Evolutionary conservation across 2,888 invertebrate species (phyloP).

Genomic region (Invenusta paracnida): DNA sequence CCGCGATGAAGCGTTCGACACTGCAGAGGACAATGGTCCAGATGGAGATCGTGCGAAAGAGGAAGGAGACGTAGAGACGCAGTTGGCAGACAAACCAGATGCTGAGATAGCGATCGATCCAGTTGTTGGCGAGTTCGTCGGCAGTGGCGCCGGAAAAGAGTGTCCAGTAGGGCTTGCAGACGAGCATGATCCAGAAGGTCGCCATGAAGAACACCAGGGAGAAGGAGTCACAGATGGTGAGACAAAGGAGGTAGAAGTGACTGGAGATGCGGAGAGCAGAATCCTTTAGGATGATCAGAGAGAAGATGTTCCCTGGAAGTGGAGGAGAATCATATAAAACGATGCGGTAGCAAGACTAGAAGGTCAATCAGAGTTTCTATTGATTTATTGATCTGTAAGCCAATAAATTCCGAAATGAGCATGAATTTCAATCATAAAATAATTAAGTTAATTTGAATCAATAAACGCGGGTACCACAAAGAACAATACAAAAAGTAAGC

Average conservation of each 20-base stretch:
- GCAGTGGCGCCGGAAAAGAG: not conserved
- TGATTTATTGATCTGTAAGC: too few relatives aligned
- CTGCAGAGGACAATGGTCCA: conserved; percentile 33
- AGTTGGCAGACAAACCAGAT: not conserved
- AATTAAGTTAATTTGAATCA: too few relatives aligned
- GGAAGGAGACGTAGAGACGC: conserved; percentile 20
- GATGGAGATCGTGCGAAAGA: conserved; percentile 27
- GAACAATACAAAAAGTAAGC: too few relatives aligned
- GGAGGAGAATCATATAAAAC: too few relatives aligned
- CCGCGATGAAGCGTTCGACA: conserved; percentile 33
- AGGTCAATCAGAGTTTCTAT: too few relatives aligned
- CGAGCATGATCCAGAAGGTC: conserved; percentile 29
- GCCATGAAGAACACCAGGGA: conserved; percentile 5
- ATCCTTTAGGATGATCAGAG: conserved; percentile 13
- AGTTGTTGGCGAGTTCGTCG: not conserved
- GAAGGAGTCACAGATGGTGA: conserved; percentile 11
- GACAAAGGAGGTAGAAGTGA: conserved; percentile 30
- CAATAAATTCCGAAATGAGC: too few relatives aligned
- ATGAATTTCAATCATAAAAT: too few relatives aligned
- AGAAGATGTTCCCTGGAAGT: conserved; percentile 31
- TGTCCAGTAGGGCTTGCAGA: conserved; percentile 14
- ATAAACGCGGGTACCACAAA: too few relatives aligned
- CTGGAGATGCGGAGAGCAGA: conserved; percentile 1
- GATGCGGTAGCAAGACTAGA: too few relatives aligned
- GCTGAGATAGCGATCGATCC: conserved; percentile 10